These are phyloP conservation scores for Pachymerium ferrugineum DNA, from an alignment of 2,888 invertebrate species.

Conservation along the genomic window DNA sequence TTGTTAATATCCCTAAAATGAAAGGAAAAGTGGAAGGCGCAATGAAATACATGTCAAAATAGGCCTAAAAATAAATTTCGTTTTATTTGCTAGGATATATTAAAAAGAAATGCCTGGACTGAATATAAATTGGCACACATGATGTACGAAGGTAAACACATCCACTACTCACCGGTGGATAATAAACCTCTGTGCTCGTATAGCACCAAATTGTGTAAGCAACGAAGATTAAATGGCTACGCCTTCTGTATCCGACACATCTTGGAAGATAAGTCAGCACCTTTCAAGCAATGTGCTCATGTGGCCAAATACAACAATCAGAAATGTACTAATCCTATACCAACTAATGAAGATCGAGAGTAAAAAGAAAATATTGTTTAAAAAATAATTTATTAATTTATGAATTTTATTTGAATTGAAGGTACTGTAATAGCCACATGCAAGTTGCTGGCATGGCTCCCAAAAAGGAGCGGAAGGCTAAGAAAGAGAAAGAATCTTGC, in stretches of 20 bases:
- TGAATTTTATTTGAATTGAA: constrained; percentile 38
- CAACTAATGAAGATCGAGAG: constrained; percentile 49
- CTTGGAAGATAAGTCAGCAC: constrained; percentile 46
- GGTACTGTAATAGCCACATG: constrained; percentile 52
- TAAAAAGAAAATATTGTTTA: constrained; percentile 40
- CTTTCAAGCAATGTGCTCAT: constrained; percentile 50
- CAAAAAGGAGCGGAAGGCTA: constrained; percentile 44
- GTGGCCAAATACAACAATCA: constrained; percentile 49
- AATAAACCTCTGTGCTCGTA: constrained; percentile 51
- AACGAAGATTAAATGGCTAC: constrained; percentile 52
- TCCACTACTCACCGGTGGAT: constrained; percentile 50
- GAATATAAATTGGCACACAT: constrained; percentile 18
- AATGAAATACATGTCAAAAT: neutral
- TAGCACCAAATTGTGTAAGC: constrained; percentile 52
- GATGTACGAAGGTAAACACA: constrained; percentile 52
- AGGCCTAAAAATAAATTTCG: too few relatives aligned
- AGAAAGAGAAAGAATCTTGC: constrained; percentile 38
- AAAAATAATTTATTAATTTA: neutral
- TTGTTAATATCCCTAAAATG: too few relatives aligned
- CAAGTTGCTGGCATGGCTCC: constrained; percentile 48
- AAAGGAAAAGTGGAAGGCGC: too few relatives aligned
- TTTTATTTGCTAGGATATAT: too few relatives aligned
- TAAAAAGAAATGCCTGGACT: too few relatives aligned
- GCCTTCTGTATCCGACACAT: constrained; percentile 52
- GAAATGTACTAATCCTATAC: constrained; percentile 51